Evolutionary conservation across 2,113 vertebrate species (phyloP), one percentile per base, ranked within the genome.

Genomic region (Aphyosemion australe): DNA sequence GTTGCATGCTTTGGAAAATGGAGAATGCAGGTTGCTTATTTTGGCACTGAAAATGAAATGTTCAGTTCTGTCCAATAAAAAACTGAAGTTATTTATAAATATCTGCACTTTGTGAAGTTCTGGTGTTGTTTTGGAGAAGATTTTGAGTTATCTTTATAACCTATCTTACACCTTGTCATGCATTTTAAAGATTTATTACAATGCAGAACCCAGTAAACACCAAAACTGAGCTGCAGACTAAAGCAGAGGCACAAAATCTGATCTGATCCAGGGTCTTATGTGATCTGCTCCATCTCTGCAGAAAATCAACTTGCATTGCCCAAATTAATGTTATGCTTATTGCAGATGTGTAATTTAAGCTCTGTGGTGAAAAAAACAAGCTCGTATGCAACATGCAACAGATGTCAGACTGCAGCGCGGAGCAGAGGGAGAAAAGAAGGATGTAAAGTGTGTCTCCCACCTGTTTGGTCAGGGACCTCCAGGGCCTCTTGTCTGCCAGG

Each of bases 381-480:
- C 21, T 20, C 72, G 37, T 46, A 76, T 76, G 42, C 54, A 61
- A 76, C 72, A 72, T 78, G 74, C 66, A 77, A 65, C 68, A 75
- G 61, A 78, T 80, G 56, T 55, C 48, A 57, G 56, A 58, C 41
- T 65, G 72, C 43, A 72, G 60, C 46, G 56, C 20, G 67, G 37
- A 70, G 67, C 61, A 66, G n/a, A n/a, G n/a, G 34, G 7, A 68
- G 51, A 70, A 61, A 26, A 74, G 69, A 57, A 52, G 51, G 55
- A 61, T 79, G 37, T 65, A 55, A 58, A 67, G 82, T 73, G 78
- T 74, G 79, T 84, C 55, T 75, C 94, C 78, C 75, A 98, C 97
- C 95, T 97, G 96, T 90, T 96, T 97, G 86, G 94, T 95, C 90
- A 98, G 92, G 45, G 95, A 95, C 85, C 91, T 93, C 96, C 96